These are phyloP conservation scores for Ctenochaetus hawaiiensis DNA, from an alignment of 2,797 vertebrate species.

Conservation along the genomic window DNA sequence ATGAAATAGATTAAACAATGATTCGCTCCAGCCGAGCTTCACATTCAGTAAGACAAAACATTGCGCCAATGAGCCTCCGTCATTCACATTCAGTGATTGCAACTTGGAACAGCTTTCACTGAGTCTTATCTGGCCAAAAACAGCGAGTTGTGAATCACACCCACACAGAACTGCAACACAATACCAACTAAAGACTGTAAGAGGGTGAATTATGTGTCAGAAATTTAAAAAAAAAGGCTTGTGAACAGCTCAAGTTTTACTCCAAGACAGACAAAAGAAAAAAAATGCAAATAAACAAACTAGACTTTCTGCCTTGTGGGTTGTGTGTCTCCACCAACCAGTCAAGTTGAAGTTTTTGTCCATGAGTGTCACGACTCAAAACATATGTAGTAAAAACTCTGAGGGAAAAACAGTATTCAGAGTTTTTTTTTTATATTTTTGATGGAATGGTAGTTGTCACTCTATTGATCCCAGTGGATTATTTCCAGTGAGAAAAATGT, in stretches of 20 bases:
- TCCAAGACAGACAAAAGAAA: not conserved
- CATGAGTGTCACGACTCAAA: no score
- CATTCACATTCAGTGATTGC: slow-evolving; percentile 29
- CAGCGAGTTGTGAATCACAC: slow-evolving; percentile 28
- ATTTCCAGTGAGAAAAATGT: no score
- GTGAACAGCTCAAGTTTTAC: slow-evolving; percentile 26
- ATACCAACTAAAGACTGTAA: slow-evolving; percentile 8
- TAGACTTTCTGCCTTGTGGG: not conserved
- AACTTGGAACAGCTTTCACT: slow-evolving; percentile 20
- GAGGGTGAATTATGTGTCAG: slow-evolving; percentile 23
- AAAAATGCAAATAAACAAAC: slow-evolving; percentile 17
- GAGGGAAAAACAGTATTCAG: no score
- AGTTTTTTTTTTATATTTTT: no score
- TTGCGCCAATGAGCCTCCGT: not conserved
- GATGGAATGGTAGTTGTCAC: no score
- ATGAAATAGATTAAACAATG: not conserved
- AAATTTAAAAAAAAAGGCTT: slow-evolving; percentile 27
- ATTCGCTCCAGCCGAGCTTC: not conserved
- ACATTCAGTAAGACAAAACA: slow-evolving; percentile 11
- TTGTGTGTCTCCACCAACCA: no score
- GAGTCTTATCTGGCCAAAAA: slow-evolving; percentile 29
- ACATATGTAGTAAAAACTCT: no score
- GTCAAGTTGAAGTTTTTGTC: no score
- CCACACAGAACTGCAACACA: slow-evolving; percentile 25
- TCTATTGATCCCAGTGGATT: no score